A percentile compares a stretch with the other conserved stretches of the same genome.
Conservation (phyloP, 2,888 invertebrate species). For the Chymomyza procnemis region DNA sequence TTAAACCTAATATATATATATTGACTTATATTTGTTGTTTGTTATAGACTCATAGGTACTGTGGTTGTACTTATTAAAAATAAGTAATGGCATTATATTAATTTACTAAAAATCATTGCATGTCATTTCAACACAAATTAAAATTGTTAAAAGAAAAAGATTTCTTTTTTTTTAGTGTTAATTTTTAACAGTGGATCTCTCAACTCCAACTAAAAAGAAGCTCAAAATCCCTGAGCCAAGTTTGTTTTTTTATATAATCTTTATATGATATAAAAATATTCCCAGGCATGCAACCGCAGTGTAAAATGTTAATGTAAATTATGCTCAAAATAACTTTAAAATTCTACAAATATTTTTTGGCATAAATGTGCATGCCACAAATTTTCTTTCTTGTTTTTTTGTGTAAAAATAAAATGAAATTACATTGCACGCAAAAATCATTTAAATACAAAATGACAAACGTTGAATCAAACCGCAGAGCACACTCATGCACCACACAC, state of each 20-base stretch:
- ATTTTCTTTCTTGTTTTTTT: slow-evolving; percentile 15
- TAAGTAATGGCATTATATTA: too few relatives aligned
- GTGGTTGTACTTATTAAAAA: too few relatives aligned
- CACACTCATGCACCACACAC: neutral
- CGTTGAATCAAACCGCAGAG: slow-evolving; percentile 16
- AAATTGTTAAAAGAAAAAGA: too few relatives aligned
- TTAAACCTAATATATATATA: too few relatives aligned
- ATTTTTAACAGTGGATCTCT: too few relatives aligned
- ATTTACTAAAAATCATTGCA: too few relatives aligned
- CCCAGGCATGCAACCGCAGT: slow-evolving; percentile 28
- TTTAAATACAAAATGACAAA: slow-evolving; percentile 45
- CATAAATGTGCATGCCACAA: slow-evolving; percentile 55
- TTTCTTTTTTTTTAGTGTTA: too few relatives aligned
- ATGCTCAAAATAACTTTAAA: slow-evolving; percentile 46
- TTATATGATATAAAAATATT: neutral
- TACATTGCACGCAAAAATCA: slow-evolving; percentile 18
- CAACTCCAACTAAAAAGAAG: too few relatives aligned
- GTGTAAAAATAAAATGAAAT: slow-evolving; percentile 57
- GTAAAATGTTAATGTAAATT: slow-evolving; percentile 40
- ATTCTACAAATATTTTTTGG: slow-evolving; percentile 63
- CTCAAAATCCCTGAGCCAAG: neutral
- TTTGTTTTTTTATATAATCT: neutral
- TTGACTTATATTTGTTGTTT: too few relatives aligned
- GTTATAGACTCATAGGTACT: too few relatives aligned
- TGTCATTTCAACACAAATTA: too few relatives aligned